Evolutionary conservation across 2,888 invertebrate species (phyloP), one percentile per base, ranked within the genome.

Genomic region (Mantis religiosa): DNA sequence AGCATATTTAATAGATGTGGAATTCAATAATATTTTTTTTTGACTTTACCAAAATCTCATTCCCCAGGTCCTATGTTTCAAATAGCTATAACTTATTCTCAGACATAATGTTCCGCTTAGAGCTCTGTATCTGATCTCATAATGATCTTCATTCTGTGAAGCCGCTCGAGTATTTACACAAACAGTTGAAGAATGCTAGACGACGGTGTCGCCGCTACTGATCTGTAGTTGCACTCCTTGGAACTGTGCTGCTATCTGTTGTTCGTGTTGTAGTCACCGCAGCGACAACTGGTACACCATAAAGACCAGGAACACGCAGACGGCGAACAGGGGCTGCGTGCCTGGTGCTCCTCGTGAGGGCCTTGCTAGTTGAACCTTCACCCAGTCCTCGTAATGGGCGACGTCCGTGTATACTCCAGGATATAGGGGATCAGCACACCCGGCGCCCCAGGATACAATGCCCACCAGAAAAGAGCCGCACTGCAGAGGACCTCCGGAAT

Each of bases 331-430:
- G 4, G 54, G 54, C 25, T 71, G 54, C 0, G 25, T 3, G 20
- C 54, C 54, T 8, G 54, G 15, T 4, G 25, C 1, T 14, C 54
- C 25, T 2, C 25, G 54, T 20, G 54, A 71, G 25, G 54, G 54
- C 20, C 54, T 71, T 20, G 20, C 54, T 6, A 71, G 25, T 20
- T 71, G 54, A 71, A 0, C 15, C 54, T 41, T 85, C n/a, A 89
- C 41, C 89, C 89, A 89, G 3, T 88, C 15, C 2, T 41, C n/a
- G 54, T 84, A 89, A 81, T 87, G 82, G 2, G 87, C 47, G 47
- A 89, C 88, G 20, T 88, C 89, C 3, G 88, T 87, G 88, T 89
- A 89, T 20, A 89, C 88, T 7, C 89, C 89, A 2, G 89, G 89
- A 25, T 84, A 84, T 4, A 30, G n/a, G 0, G 88, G 85, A 0